These are phyloP conservation scores for Chaenodraco wilsoni DNA, from an alignment of 2,797 vertebrate species.

Conservation along the genomic window DNA sequence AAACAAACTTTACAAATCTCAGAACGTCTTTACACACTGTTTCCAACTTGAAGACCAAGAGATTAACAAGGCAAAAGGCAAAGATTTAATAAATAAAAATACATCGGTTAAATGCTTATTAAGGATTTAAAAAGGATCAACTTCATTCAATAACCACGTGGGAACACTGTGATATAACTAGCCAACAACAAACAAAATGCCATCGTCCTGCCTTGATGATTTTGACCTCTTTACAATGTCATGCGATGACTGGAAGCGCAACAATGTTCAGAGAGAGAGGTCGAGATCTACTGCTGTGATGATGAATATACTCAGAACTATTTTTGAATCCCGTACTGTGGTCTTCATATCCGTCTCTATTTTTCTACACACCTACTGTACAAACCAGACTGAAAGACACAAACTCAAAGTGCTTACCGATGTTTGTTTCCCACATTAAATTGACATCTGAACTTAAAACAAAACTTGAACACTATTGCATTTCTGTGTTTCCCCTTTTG, in stretches of 20 bases:
- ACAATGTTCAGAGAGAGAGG: conserved; percentile 24
- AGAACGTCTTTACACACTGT: conserved; percentile 50
- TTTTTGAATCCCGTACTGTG: conserved; percentile 9
- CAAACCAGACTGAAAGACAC: conserved; percentile 25
- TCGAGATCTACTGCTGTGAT: conserved; percentile 22
- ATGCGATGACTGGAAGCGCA: conserved; percentile 36
- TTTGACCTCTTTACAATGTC: conserved; percentile 28
- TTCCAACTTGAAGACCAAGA: conserved; percentile 62
- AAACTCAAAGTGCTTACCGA: conserved; percentile 15
- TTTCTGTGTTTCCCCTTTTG: neutral
- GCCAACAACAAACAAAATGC: conserved; percentile 41
- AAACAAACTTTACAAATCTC: conserved; percentile 75
- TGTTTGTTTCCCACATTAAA: conserved; percentile 15
- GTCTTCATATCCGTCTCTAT: conserved; percentile 14
- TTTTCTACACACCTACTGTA: conserved; percentile 25
- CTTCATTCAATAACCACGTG: conserved; percentile 45
- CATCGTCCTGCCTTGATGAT: neutral
- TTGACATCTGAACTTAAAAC: conserved; percentile 35
- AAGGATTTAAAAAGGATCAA: conserved; percentile 39
- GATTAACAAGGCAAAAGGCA: conserved; percentile 62
- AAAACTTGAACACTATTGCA: conserved; percentile 5
- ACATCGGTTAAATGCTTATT: conserved; percentile 51
- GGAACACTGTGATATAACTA: conserved; percentile 33
- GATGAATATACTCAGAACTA: conserved; percentile 9
- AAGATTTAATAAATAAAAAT: conserved; percentile 58